Evolutionary conservation across 1,140 invertebrate genomes (phyloP).

Genomic region (Chelonus insularis): DNA sequence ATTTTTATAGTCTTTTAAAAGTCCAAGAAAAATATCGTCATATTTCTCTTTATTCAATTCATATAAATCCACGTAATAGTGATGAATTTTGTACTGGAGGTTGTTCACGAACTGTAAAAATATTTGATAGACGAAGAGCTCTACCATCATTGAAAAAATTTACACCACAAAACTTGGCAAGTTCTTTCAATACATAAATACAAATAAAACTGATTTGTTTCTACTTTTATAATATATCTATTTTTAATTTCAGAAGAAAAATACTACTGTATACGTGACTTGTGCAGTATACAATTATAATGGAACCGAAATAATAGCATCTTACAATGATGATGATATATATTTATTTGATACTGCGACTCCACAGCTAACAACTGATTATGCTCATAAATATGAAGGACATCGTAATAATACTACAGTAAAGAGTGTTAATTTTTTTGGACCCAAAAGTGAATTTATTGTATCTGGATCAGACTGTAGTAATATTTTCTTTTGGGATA

Average conservation of each 20-base stretch:
- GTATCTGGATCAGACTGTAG: conserved; percentile 94
- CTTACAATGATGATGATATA: conserved; percentile 93
- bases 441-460: conserved; percentile 86
- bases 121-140: conserved; percentile 74
- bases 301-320: conserved; percentile 86
- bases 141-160: conserved; percentile 57
- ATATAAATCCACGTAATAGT: conserved; percentile 77
- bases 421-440: conserved; percentile 94
- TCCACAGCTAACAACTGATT: conserved; percentile 63
- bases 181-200: no score
- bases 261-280: no score
- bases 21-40: conserved; percentile 66
- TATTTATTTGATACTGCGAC: conserved; percentile 81
- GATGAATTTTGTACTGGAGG: conserved; percentile 84
- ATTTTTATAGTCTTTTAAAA: conserved; percentile 65
- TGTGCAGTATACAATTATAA: conserved; percentile 90
- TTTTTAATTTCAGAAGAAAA: no score
- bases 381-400: conserved; percentile 76
- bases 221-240: no score
- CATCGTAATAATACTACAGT: conserved; percentile 78
- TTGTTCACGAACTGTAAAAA: conserved; percentile 63
- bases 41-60: conserved; percentile 83
- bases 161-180: conserved; percentile 64
- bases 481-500: conserved; percentile 95
- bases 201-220: no score